phyloP scores from a whole-genome alignment of 2,797 vertebrate genomes.

The Ciconia nigra region DNA sequence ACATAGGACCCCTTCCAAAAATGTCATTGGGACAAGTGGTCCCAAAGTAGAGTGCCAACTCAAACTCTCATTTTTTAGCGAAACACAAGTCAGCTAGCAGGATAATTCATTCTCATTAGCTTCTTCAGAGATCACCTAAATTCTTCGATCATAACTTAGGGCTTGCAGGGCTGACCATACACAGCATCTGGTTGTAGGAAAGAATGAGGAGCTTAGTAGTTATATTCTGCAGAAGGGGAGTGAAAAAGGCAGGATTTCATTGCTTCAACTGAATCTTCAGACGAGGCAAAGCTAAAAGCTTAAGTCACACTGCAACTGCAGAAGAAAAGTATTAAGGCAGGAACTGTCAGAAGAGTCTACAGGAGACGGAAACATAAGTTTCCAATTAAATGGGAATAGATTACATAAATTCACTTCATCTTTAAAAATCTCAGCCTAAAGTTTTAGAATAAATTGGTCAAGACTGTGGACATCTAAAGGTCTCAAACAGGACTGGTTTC shows the following conservation, averaged over 20 bases:
- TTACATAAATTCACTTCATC: background rate
- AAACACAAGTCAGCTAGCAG: background rate
- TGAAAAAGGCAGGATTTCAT: background rate
- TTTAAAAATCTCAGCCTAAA: background rate
- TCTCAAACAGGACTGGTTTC: background rate
- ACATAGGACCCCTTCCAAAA: background rate
- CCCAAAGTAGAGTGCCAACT: background rate
- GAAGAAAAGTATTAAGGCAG: background rate
- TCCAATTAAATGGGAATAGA: background rate
- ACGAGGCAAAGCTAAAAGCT: background rate
- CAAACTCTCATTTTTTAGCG: background rate
- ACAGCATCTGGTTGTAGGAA: background rate
- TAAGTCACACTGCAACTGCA: background rate
- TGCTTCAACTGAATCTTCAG: background rate
- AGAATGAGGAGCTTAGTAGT: background rate
- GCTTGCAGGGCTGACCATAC: background rate
- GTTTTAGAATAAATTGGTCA: background rate
- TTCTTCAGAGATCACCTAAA: background rate
- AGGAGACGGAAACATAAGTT: background rate
- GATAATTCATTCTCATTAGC: background rate
- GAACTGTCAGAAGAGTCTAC: background rate
- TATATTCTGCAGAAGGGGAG: background rate
- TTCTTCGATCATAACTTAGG: background rate
- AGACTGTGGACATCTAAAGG: background rate
- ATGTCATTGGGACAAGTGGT: background rate